Evolutionary conservation across 2,797 vertebrate genomes (phyloP).

Genomic region (Ciconia nigra): DNA sequence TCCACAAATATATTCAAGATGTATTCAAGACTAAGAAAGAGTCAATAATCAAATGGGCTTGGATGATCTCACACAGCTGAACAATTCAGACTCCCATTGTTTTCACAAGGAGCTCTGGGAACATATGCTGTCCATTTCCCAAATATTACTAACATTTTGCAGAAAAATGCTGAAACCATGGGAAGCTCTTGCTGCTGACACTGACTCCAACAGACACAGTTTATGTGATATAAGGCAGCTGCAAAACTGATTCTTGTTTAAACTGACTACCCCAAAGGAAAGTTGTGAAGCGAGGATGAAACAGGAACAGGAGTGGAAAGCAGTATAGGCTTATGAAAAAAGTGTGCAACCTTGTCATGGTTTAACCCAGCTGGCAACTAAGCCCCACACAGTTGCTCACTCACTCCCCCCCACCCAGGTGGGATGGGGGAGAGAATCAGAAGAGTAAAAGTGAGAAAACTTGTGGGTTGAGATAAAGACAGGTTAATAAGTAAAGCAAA

Average conservation of each 20-base stretch:
- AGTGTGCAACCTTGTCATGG: background rate
- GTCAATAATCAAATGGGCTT: background rate
- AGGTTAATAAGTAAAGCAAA: too few species aligned
- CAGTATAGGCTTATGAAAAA: background rate
- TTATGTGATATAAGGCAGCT: background rate
- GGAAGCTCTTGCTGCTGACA: background rate
- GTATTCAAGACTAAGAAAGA: background rate
- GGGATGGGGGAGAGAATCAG: too few species aligned
- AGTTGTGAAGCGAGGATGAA: background rate
- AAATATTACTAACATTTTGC: background rate
- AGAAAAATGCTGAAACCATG: background rate
- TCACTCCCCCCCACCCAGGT: too few species aligned
- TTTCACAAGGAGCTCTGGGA: background rate
- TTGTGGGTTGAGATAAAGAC: too few species aligned
- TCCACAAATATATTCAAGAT: background rate
- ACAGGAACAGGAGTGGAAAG: background rate
- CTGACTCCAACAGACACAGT: background rate
- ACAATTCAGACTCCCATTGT: background rate
- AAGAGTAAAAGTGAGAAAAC: too few species aligned
- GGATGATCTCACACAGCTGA: background rate
- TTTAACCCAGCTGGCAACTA: too few species aligned
- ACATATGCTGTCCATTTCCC: background rate
- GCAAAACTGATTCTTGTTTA: background rate
- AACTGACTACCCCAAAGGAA: background rate
- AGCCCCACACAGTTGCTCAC: too few species aligned